Percentiles rank a stretch among this genome's conserved stretches.
Conservation (phyloP, 2,797 vertebrate genomes). For the Gila robusta region DNA sequence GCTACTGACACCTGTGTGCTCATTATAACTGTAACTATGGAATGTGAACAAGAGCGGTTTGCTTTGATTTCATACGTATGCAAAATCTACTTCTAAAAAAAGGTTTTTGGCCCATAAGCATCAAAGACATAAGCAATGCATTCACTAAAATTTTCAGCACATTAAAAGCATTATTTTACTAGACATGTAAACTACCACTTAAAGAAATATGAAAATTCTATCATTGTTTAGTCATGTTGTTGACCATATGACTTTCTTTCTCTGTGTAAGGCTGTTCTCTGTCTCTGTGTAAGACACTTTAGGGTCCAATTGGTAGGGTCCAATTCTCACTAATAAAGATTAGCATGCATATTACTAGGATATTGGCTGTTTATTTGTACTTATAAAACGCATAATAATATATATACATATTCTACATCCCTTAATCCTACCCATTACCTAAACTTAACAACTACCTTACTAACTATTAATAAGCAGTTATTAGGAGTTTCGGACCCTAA, state of each 20-base stretch:
- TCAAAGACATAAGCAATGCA: slow-evolving; percentile 25
- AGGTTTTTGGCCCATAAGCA: slow-evolving; percentile 29
- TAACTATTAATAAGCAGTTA: no score
- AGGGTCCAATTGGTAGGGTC: no score
- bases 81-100: slow-evolving; percentile 49
- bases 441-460: no score
- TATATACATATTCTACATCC: no score
- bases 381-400: no score
- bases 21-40: slow-evolving; percentile 47
- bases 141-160: slow-evolving; percentile 16
- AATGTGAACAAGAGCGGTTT: slow-evolving; percentile 54
- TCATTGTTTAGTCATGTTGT: neutral
- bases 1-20: slow-evolving; percentile 52
- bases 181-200: neutral
- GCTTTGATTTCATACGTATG: slow-evolving; percentile 58
- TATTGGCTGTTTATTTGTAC: no score
- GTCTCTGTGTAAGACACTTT: no score
- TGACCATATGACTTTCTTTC: neutral
- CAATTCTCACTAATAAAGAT: no score
- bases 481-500: no score
- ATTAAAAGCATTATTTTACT: neutral
- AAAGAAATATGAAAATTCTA: neutral
- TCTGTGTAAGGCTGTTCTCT: no score
- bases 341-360: no score
- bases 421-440: no score